phyloP scores from a whole-genome alignment of 2,888 invertebrate genomes.

The Copidosoma aretas region DNA sequence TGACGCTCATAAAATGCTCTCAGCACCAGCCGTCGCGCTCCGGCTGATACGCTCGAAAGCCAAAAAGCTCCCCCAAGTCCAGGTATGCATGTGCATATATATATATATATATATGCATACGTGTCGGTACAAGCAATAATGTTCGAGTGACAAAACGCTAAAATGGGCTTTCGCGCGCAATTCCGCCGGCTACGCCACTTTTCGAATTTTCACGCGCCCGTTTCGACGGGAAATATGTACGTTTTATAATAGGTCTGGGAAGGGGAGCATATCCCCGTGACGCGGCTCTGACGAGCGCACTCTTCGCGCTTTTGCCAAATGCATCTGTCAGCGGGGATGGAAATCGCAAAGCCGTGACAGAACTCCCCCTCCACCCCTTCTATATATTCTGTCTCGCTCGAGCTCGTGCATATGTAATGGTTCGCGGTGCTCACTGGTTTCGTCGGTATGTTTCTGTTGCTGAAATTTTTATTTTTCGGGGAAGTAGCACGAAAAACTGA shows the following conservation, averaged over 20 bases:
- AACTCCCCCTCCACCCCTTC: constrained; percentile 1
- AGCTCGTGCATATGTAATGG: not conserved
- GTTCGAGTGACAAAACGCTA: constrained; percentile 12
- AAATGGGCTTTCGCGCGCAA: constrained; percentile 33
- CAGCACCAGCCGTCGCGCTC: too few relatives aligned
- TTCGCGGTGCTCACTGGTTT: not conserved
- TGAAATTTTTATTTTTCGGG: not conserved
- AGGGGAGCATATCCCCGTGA: constrained; percentile 7
- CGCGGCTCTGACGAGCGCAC: not conserved
- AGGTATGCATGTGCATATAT: too few relatives aligned
- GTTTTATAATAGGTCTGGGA: constrained; percentile 16
- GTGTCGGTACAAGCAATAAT: not conserved
- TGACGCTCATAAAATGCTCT: too few relatives aligned
- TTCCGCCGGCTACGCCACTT: constrained; percentile 22
- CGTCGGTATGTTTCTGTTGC: not conserved
- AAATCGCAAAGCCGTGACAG: constrained; percentile 2
- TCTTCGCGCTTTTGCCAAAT: constrained; percentile 27
- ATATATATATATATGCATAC: not conserved
- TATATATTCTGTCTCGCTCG: not conserved
- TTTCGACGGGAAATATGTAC: constrained; percentile 13
- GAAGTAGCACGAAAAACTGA: not conserved
- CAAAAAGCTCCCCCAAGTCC: too few relatives aligned
- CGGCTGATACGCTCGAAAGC: too few relatives aligned
- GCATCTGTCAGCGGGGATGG: constrained; percentile 32
- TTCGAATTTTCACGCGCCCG: constrained; percentile 26